Conservation (phyloP, 2,113 vertebrate species). For the Tyto alba region DNA sequence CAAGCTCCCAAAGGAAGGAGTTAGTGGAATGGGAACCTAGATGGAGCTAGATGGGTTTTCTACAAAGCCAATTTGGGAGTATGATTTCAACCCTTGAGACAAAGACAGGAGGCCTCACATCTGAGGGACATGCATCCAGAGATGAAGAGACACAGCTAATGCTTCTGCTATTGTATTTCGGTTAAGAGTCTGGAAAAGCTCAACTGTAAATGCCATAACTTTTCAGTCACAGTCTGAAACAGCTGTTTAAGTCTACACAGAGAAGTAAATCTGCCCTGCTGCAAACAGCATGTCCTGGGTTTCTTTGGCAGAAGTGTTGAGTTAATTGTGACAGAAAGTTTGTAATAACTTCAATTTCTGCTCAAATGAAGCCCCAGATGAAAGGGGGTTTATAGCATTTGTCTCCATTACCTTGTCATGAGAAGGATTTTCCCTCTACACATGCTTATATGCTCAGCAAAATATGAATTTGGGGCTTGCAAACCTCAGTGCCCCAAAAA, state of each 20-base stretch:
- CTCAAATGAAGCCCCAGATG: background rate
- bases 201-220: background rate
- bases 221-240: background rate
- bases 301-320: slow-evolving; percentile 15
- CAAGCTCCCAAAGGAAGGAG: background rate
- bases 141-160: background rate
- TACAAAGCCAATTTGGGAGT: background rate
- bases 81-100: background rate
- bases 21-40: background rate
- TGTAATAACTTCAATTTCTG: background rate
- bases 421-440: background rate
- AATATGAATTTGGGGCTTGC: background rate
- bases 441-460: background rate
- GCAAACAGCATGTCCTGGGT: background rate
- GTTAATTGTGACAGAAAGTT: slow-evolving; percentile 20
- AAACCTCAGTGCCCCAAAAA: background rate
- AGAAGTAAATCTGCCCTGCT: background rate
- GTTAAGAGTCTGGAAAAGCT: background rate
- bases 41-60: background rate
- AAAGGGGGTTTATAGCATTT: background rate
- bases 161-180: background rate
- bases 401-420: background rate
- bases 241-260: background rate
- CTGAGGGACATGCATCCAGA: background rate
- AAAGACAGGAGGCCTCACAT: background rate